A percentile compares a stretch with the other conserved stretches of the same genome.
These are phyloP conservation scores for Melozone crissalis DNA, from an alignment of 2,113 vertebrate genomes.

Conservation along the genomic window DNA sequence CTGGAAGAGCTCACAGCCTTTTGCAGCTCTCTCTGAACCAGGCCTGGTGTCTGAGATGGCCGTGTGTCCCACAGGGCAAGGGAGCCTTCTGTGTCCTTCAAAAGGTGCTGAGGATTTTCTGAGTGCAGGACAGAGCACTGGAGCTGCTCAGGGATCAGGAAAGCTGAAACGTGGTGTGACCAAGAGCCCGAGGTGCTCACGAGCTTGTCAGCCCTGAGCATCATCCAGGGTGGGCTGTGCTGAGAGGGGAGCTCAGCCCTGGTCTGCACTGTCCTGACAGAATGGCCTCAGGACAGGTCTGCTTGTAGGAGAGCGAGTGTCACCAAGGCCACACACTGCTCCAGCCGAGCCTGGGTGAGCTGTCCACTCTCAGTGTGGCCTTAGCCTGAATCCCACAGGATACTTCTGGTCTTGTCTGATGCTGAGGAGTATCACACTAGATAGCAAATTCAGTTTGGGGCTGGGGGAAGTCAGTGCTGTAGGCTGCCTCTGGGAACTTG, in stretches of 20 bases:
- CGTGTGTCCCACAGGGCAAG: accelerated
- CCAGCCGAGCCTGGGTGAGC: accelerated
- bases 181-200: accelerated
- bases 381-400: background rate
- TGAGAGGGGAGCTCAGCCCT: background rate
- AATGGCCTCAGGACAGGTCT: background rate
- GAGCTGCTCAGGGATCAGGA: accelerated
- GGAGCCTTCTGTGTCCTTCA: background rate
- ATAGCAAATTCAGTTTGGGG: background rate
- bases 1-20: background rate
- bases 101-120: background rate
- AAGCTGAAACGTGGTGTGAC: accelerated
- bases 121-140: background rate
- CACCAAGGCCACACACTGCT: accelerated
- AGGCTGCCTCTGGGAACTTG: background rate
- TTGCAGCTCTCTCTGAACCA: background rate
- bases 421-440: background rate
- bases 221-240: background rate
- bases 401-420: background rate
- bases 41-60: background rate
- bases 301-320: accelerated
- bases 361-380: background rate
- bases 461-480: background rate
- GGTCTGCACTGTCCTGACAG: background rate
- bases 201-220: background rate